Percentiles rank a stretch among this genome's conserved stretches.
Conservation (phyloP, 2,113 vertebrate genomes). For the Chascanopsetta lugubris region DNA sequence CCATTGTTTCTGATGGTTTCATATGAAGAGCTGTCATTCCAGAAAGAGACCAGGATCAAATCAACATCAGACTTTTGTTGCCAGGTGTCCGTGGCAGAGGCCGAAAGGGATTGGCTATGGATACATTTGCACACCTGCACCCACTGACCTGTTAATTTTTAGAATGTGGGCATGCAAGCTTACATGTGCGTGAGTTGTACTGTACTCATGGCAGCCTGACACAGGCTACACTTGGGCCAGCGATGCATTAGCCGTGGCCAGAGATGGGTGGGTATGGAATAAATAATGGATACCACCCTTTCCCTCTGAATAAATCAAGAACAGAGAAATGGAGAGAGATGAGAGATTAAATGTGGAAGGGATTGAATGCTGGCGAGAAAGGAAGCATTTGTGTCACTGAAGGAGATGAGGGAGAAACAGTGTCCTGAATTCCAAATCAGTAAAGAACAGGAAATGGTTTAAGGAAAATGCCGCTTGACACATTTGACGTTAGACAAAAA, state of each 20-base stretch:
- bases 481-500: background rate
- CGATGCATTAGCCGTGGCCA: constrained; percentile 67
- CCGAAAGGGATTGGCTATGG: constrained; percentile 48
- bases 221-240: constrained; percentile 56
- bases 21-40: constrained; percentile 11
- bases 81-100: constrained; percentile 53
- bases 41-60: constrained; percentile 33
- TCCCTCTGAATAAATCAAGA: constrained; percentile 79
- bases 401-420: constrained; percentile 26
- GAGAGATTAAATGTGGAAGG: constrained; percentile 64
- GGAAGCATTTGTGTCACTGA: constrained; percentile 51
- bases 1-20: constrained; percentile 1
- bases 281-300: constrained; percentile 80
- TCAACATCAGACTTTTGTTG: constrained; percentile 50
- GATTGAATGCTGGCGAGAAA: constrained; percentile 53
- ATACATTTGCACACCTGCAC: constrained; percentile 50
- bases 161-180: constrained; percentile 7
- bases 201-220: constrained; percentile 57
- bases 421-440: constrained; percentile 53
- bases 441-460: background rate
- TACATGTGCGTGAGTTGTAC: constrained; percentile 32
- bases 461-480: constrained; percentile 12
- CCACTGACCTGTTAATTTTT: constrained; percentile 47
- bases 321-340: constrained; percentile 68
- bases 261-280: constrained; percentile 72